Conservation (phyloP, 2,797 vertebrate genomes). For the Phoebastria nigripes region DNA sequence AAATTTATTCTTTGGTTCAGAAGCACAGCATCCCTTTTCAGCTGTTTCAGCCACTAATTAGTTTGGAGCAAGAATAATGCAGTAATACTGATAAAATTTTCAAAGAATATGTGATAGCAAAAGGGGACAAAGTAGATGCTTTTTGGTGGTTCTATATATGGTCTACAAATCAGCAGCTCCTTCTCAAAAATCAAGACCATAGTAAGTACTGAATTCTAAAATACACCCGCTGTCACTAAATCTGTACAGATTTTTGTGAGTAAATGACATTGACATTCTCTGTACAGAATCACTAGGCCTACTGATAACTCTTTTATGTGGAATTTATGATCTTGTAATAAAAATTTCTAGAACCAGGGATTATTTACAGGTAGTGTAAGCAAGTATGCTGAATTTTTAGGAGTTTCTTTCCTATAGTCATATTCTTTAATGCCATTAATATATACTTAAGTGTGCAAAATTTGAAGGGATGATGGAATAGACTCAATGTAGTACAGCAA, state of each 20-base stretch:
- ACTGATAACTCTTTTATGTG: not conserved
- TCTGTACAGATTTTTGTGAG: not conserved
- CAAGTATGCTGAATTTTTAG: not conserved
- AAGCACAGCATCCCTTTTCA: not conserved
- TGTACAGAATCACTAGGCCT: not conserved
- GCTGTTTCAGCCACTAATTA: not conserved
- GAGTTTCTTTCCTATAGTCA: not conserved
- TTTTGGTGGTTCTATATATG: not conserved
- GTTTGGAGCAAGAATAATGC: not conserved
- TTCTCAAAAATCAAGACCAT: not conserved
- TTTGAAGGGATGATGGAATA: not conserved
- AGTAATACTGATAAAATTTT: not conserved
- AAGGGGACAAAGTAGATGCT: not conserved
- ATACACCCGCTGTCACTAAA: not conserved
- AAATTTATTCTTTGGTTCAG: not conserved
- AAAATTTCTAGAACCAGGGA: not conserved
- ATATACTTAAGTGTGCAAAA: not conserved
- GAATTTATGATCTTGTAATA: not conserved
- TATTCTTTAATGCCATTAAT: not conserved
- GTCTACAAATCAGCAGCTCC: not conserved
- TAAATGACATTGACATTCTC: not conserved
- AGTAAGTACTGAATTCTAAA: not conserved
- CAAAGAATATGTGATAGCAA: not conserved
- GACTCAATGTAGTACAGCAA: not conserved
- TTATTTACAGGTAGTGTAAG: not conserved